Evolutionary conservation across 2,797 vertebrate species (phyloP).

Genomic region (Tauraco hartlaubi): DNA sequence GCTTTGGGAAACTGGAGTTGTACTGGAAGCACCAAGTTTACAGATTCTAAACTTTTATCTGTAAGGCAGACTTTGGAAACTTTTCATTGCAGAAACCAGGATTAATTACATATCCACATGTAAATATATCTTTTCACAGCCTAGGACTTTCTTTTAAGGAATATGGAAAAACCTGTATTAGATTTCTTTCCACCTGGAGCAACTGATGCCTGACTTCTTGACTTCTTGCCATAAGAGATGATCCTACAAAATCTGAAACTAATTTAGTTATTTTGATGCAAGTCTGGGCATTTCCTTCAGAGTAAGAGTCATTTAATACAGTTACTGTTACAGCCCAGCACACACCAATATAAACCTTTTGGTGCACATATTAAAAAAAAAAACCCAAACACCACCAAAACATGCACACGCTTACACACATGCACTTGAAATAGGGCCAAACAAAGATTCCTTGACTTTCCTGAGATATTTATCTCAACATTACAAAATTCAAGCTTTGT

Average conservation of each 20-base stretch:
- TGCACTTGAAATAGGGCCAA: neutral
- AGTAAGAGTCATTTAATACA: neutral
- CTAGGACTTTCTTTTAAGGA: neutral
- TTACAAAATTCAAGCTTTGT: slow-evolving; percentile 32
- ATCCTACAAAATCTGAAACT: slow-evolving; percentile 41
- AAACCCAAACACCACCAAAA: neutral
- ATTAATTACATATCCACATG: neutral
- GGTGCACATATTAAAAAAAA: neutral
- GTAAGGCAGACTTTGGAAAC: neutral
- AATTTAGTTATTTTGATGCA: neutral
- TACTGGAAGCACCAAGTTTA: neutral
- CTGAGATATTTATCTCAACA: slow-evolving; percentile 22
- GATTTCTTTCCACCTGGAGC: slow-evolving; percentile 13
- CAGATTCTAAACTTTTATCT: neutral
- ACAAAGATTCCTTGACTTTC: neutral
- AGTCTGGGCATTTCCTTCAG: neutral
- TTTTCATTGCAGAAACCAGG: neutral
- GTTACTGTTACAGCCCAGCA: neutral
- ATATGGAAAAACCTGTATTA: neutral
- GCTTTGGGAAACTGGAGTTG: neutral
- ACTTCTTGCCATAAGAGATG: neutral
- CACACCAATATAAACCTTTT: neutral
- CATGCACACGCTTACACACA: neutral
- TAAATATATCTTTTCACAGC: neutral
- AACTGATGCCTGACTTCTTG: neutral